These are phyloP conservation scores for Eristalis arbustorum DNA, from an alignment of 2,888 invertebrate species.

Conservation along the genomic window DNA sequence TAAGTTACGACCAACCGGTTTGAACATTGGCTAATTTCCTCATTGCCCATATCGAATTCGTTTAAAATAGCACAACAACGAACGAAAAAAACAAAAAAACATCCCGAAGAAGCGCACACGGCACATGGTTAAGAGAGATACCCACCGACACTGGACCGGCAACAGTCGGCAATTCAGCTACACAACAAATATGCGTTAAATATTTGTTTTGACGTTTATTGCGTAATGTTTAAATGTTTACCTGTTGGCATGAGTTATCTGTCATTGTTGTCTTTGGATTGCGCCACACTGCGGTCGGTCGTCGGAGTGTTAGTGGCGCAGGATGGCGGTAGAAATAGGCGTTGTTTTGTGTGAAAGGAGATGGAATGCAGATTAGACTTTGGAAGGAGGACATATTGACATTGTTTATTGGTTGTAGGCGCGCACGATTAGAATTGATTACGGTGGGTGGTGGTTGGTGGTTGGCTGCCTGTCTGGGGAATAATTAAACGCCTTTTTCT, in stretches of 20 bases:
- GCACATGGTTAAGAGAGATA: neutral
- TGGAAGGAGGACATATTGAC: slow-evolving; percentile 31
- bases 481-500: neutral
- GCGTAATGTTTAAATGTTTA: slow-evolving; percentile 70
- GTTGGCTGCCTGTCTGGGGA: neutral
- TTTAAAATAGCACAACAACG: neutral
- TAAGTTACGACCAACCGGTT: slow-evolving; percentile 68
- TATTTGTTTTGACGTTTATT: slow-evolving; percentile 71
- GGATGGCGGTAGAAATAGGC: slow-evolving; percentile 12
- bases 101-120: neutral
- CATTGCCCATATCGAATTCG: slow-evolving; percentile 68
- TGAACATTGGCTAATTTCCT: slow-evolving; percentile 67
- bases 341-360: slow-evolving; percentile 3
- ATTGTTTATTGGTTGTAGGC: slow-evolving; percentile 32
- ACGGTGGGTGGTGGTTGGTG: neutral
- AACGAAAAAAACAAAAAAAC: slow-evolving; percentile 15
- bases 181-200: slow-evolving; percentile 67
- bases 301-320: neutral
- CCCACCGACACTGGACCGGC: slow-evolving; percentile 16
- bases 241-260: slow-evolving; percentile 67
- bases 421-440: slow-evolving; percentile 3
- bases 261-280: slow-evolving; percentile 64
- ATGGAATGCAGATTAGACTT: slow-evolving; percentile 49
- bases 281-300: neutral
- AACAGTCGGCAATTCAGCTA: neutral